These are phyloP conservation scores for Syrista parreyssii DNA, from an alignment of 2,888 invertebrate genomes.

Conservation along the genomic window DNA sequence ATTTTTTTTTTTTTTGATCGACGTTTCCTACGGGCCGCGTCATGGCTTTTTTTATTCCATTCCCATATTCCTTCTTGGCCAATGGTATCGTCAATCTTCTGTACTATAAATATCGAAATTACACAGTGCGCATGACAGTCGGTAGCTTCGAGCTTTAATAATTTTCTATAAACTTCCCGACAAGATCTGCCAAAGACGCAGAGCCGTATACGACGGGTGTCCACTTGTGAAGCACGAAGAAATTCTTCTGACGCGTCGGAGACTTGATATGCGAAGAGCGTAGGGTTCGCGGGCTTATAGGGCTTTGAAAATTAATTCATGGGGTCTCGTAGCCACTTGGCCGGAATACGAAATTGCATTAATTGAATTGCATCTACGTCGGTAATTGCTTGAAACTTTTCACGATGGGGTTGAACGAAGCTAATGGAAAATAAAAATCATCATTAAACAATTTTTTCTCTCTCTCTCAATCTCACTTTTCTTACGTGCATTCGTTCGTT, in stretches of 20 bases:
- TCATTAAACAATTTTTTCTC: not conserved
- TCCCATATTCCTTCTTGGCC: not conserved
- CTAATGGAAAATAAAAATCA: not conserved
- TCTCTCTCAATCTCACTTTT: not conserved
- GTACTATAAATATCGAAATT: not conserved
- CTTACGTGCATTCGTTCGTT: not conserved
- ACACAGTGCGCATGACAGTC: not conserved
- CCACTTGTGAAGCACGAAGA: not conserved
- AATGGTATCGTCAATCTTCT: not conserved
- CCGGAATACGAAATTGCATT: constrained; percentile 20
- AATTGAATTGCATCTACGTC: constrained; percentile 17
- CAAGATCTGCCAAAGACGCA: not conserved
- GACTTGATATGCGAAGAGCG: constrained; percentile 16
- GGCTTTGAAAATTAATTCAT: constrained; percentile 24
- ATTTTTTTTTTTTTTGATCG: constrained; percentile 20
- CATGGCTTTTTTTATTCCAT: constrained; percentile 6
- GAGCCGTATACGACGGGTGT: not conserved
- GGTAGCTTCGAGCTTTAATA: not conserved
- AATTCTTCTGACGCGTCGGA: not conserved
- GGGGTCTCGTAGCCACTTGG: not conserved
- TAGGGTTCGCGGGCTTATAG: constrained; percentile 10
- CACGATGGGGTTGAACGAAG: not conserved
- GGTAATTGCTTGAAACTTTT: constrained; percentile 6
- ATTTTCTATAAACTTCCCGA: not conserved
- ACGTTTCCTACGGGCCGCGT: constrained; percentile 17